These are phyloP conservation scores for Cathartes aura DNA, from an alignment of 2,113 vertebrate genomes.

Conservation along the genomic window DNA sequence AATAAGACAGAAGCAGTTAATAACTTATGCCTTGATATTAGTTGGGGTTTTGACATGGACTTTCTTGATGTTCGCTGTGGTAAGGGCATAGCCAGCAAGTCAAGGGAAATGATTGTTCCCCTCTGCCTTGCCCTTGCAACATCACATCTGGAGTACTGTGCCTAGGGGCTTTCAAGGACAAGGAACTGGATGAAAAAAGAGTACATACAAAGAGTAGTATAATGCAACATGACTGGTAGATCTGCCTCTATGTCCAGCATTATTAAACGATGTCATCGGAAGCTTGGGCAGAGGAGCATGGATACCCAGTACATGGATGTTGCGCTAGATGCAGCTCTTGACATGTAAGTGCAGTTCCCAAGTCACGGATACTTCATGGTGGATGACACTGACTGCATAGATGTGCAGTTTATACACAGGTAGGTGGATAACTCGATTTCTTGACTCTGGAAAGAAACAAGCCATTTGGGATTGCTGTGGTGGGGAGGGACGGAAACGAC, in stretches of 20 bases:
- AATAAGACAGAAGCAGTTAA: not conserved
- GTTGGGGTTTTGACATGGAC: not conserved
- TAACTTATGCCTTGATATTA: not conserved
- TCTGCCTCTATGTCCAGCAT: not conserved
- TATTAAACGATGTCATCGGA: fast-evolving
- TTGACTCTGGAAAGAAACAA: not conserved
- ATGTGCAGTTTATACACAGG: not conserved
- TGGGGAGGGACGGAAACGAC: not conserved
- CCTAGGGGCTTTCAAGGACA: not conserved
- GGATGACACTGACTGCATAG: not conserved
- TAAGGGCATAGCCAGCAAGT: not conserved
- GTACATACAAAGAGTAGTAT: not conserved
- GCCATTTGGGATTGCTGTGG: not conserved
- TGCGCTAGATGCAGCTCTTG: not conserved
- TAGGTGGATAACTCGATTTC: not conserved
- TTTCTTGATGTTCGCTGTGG: not conserved
- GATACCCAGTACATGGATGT: not conserved
- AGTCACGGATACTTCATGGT: not conserved
- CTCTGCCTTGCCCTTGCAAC: not conserved
- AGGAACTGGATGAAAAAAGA: not conserved
- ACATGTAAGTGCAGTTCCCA: not conserved
- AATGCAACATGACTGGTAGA: not conserved
- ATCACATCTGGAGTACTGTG: not conserved
- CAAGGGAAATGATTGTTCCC: not conserved
- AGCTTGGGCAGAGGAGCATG: not conserved